Evolutionary conservation across 1,140 invertebrate species (phyloP).

Genomic region (Globodera rostochiensis): DNA sequence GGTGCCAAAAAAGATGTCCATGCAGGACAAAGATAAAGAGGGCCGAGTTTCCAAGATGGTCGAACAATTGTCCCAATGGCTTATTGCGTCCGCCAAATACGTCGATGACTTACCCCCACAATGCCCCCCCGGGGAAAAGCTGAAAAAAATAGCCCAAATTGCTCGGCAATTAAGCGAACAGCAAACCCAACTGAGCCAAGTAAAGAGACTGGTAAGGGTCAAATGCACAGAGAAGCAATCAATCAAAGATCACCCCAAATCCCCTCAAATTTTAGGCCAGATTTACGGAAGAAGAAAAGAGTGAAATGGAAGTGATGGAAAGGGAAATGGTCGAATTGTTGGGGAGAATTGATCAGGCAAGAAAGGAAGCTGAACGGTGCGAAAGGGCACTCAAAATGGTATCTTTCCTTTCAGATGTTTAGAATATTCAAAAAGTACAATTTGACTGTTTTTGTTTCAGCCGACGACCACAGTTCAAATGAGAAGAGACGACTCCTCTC

Average conservation of each 20-base stretch:
- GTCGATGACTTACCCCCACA: conserved; percentile 23
- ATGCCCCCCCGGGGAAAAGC: conserved; percentile 15
- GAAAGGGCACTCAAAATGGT: background rate
- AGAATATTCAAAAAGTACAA: background rate
- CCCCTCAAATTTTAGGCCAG: background rate
- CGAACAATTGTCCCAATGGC: conserved; percentile 31
- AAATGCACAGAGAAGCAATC: background rate
- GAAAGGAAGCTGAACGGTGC: background rate
- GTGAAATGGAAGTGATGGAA: conserved; percentile 11
- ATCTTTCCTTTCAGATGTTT: too few species aligned
- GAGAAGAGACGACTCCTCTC: conserved; percentile 2
- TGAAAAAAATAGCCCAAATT: conserved; percentile 29
- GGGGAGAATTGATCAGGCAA: conserved; percentile 14
- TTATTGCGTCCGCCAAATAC: conserved; percentile 23
- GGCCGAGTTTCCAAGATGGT: conserved; percentile 20
- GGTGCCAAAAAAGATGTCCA: conserved; percentile 31
- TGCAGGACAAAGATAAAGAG: conserved; percentile 1
- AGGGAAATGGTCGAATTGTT: conserved; percentile 20
- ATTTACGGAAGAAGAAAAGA: conserved; percentile 12
- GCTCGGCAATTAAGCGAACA: conserved; percentile 33
- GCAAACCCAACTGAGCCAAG: conserved; percentile 27
- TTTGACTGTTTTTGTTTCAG: conserved; percentile 5
- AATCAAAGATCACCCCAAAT: background rate
- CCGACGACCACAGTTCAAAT: conserved; percentile 23
- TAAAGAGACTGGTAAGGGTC: conserved; percentile 15